phyloP scores from a whole-genome alignment of 1,140 invertebrate species.

The Lasaia peninsularis region DNA sequence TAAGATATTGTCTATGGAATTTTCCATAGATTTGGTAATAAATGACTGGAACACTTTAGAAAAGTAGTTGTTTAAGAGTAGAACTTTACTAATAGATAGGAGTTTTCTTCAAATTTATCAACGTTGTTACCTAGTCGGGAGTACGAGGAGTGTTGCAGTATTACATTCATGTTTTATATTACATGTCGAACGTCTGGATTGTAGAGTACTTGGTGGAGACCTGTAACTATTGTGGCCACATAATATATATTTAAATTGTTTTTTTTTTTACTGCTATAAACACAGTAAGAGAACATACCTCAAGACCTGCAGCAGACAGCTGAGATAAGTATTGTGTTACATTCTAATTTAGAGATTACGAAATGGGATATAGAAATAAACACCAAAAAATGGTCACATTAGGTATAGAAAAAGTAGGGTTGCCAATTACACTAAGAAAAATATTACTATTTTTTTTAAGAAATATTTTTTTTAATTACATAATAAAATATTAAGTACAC shows the following conservation, averaged over 20 bases:
- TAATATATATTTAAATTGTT: neutral
- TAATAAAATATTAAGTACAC: too few relatives aligned
- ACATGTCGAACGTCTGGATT: neutral
- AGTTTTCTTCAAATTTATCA: constrained; percentile 73
- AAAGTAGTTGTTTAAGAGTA: constrained; percentile 26
- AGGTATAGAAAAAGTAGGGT: too few relatives aligned
- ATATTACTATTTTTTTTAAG: too few relatives aligned
- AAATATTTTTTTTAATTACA: too few relatives aligned
- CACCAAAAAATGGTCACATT: too few relatives aligned
- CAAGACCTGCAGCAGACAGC: too few relatives aligned
- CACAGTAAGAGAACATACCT: too few relatives aligned
- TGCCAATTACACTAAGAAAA: too few relatives aligned
- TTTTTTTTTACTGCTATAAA: too few relatives aligned
- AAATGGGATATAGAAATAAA: too few relatives aligned
- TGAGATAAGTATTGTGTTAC: too few relatives aligned
- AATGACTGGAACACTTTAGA: constrained; percentile 32
- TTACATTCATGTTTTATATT: constrained; percentile 29
- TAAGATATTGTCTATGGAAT: constrained; percentile 8
- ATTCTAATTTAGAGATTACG: too few relatives aligned
- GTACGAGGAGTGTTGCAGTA: constrained; percentile 36
- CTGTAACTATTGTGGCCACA: neutral
- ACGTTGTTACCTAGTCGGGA: constrained; percentile 65
- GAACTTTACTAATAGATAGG: constrained; percentile 58
- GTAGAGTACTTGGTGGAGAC: neutral
- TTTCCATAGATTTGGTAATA: neutral